Evolutionary conservation across 2,888 invertebrate genomes (phyloP).

Genomic region (Nycteola revayana): DNA sequence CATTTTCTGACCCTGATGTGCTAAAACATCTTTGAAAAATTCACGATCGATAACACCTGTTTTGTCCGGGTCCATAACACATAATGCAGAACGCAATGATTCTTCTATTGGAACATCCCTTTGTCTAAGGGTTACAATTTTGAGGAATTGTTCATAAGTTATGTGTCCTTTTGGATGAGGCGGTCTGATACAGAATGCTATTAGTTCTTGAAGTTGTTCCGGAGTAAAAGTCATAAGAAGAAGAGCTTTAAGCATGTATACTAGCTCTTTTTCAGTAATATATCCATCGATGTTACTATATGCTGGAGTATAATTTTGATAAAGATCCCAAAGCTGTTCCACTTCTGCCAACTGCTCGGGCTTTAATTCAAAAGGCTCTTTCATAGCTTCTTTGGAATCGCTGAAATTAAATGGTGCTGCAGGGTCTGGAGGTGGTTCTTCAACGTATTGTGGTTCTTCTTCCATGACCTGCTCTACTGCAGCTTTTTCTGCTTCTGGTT

Average conservation of each 20-base stretch:
- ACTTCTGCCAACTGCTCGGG: slow-evolving; percentile 69
- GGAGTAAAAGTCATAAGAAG: slow-evolving; percentile 62
- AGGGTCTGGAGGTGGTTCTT: slow-evolving; percentile 68
- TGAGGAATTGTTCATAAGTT: slow-evolving; percentile 61
- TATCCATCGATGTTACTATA: slow-evolving; percentile 63
- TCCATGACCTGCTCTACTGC: slow-evolving; percentile 41
- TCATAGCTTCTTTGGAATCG: slow-evolving; percentile 63
- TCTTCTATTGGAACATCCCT: slow-evolving; percentile 61
- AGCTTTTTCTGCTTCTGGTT: slow-evolving; percentile 29
- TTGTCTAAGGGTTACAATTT: slow-evolving; percentile 65
- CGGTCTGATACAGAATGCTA: slow-evolving; percentile 61
- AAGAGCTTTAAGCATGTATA: slow-evolving; percentile 66
- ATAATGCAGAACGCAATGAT: slow-evolving; percentile 58
- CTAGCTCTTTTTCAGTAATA: slow-evolving; percentile 65
- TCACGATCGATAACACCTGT: slow-evolving; percentile 59
- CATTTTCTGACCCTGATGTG: slow-evolving; percentile 61
- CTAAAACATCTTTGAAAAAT: slow-evolving; percentile 52
- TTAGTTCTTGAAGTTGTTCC: slow-evolving; percentile 64
- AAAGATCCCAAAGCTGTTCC: slow-evolving; percentile 65
- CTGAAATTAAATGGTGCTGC: slow-evolving; percentile 61
- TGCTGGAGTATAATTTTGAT: slow-evolving; percentile 67
- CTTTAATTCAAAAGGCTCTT: slow-evolving; percentile 55
- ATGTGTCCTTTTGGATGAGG: slow-evolving; percentile 65
- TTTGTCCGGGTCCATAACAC: slow-evolving; percentile 56
- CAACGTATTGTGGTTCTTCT: slow-evolving; percentile 54